Percentiles rank a stretch among this genome's conserved stretches.
These are phyloP conservation scores for Gymnocephalus cernua DNA, from an alignment of 2,113 vertebrate genomes.

Conservation along the genomic window DNA sequence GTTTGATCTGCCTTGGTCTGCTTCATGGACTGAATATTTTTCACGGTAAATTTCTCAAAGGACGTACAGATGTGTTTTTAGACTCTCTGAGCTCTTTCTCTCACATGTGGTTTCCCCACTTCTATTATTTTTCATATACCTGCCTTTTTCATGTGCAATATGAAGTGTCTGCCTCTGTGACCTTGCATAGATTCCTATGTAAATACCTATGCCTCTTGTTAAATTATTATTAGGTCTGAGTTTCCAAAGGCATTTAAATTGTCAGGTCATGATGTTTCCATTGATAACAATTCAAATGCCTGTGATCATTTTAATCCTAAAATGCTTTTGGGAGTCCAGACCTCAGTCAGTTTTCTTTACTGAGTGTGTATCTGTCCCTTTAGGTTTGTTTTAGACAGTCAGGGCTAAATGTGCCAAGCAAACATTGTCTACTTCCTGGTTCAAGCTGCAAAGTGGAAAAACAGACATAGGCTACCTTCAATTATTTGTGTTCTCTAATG, in stretches of 20 bases:
- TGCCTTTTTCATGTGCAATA: slow-evolving; percentile 80
- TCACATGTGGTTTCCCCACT: slow-evolving; percentile 32
- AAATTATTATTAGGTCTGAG: slow-evolving; percentile 68
- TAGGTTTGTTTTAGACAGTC: slow-evolving; percentile 67
- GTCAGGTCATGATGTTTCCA: slow-evolving; percentile 49
- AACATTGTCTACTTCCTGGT: slow-evolving; percentile 69
- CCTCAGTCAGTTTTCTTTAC: slow-evolving; percentile 55
- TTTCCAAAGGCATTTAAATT: slow-evolving; percentile 60
- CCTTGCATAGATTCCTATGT: slow-evolving; percentile 71
- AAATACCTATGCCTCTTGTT: slow-evolving; percentile 76
- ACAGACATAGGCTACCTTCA: slow-evolving; percentile 10
- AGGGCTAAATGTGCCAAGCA: slow-evolving; percentile 75
- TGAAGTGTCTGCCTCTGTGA: slow-evolving; percentile 75
- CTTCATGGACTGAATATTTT: slow-evolving; percentile 45
- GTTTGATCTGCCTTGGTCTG: slow-evolving; percentile 48
- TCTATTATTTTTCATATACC: slow-evolving; percentile 60
- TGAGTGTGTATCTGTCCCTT: slow-evolving; percentile 63
- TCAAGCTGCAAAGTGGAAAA: slow-evolving; percentile 57
- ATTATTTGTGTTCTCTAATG: slow-evolving; percentile 47
- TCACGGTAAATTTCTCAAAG: slow-evolving; percentile 55
- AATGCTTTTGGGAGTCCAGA: slow-evolving; percentile 57
- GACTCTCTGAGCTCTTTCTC: slow-evolving; percentile 26
- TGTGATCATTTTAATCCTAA: slow-evolving; percentile 48
- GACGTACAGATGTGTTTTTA: slow-evolving; percentile 51
- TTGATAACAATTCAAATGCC: slow-evolving; percentile 23